Evolutionary conservation across 1,140 invertebrate genomes (phyloP), one percentile per base, ranked within the genome.

Genomic region (Microplitis mediator): DNA sequence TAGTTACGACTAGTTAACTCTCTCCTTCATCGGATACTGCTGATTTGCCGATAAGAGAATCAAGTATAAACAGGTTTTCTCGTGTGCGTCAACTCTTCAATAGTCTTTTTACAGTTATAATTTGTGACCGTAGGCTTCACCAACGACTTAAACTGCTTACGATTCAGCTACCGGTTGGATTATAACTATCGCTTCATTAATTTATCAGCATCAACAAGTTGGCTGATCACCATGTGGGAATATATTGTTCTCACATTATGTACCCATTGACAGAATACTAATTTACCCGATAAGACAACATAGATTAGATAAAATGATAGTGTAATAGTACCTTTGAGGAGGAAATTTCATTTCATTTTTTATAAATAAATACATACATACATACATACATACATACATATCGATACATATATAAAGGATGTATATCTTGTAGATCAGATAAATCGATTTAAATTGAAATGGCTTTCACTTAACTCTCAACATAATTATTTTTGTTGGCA

Each of bases 151-250:
- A 58, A 31, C 14, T 58, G 23, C 56, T 58, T 23, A 31, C 16
- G 14, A 23, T 23, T 23, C 31, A n/a, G 65, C 65, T 67, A 67
- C 65, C 32, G 65, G 62, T 64, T 64, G 23, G 39, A 6, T 9
- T 45, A 45, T 45, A 45, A 45, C 39, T 50, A 67, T 52, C 50
- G 65, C 65, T 52, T 52, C 65, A 67, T 67, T 67, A 67, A 67
- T 67, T 67, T 67, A 67, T 52, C 65, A 34, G 65, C 11, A 61
- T 50, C 65, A 31, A 50, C 65, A 31, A 34, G 51, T 14, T 3
- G 34, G 51, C 39, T 3, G 34, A 35, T n/a, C 60, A 32, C 14
- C 8, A 36, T 31, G 34, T 23, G 34, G 2, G 63, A 66, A 34
- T 54, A 39, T 23, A 67, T 34, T 67, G 50, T 67, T 67, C 51